These are phyloP conservation scores for Sardinella longiceps DNA, from an alignment of 2,797 vertebrate species.

Conservation along the genomic window DNA sequence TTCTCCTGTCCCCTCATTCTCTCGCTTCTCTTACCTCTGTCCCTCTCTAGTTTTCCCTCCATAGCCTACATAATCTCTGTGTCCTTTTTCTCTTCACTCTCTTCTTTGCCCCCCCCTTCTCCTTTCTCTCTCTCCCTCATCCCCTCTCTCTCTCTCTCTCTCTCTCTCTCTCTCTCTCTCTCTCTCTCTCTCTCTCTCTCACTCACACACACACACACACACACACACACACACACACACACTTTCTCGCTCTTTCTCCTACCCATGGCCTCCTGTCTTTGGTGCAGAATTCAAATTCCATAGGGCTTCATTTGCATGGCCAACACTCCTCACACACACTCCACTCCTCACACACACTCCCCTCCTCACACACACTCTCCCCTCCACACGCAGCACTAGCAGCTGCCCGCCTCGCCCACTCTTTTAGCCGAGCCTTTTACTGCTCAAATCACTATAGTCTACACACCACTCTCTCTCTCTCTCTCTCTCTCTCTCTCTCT, in stretches of 20 bases:
- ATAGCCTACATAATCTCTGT: constrained; percentile 20
- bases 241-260: no score
- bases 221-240: no score
- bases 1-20: background rate
- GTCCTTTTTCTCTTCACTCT: constrained; percentile 43
- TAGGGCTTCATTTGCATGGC: background rate
- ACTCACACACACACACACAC: no score
- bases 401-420: background rate
- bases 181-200: constrained; percentile 30
- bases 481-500: constrained; percentile 42
- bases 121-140: constrained; percentile 46
- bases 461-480: no score
- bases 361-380: background rate
- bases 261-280: background rate
- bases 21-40: constrained; percentile 37
- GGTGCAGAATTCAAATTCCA: background rate
- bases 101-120: constrained; percentile 48
- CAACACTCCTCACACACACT: background rate
- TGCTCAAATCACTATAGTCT: no score
- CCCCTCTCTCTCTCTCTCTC: constrained; percentile 45
- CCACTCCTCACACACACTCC: background rate
- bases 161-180: constrained; percentile 48
- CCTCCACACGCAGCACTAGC: background rate
- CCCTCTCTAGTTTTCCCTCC: background rate
- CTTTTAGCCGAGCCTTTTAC: background rate